phyloP scores from a whole-genome alignment of 2,888 invertebrate species.

The Amphipoea oculea region DNA sequence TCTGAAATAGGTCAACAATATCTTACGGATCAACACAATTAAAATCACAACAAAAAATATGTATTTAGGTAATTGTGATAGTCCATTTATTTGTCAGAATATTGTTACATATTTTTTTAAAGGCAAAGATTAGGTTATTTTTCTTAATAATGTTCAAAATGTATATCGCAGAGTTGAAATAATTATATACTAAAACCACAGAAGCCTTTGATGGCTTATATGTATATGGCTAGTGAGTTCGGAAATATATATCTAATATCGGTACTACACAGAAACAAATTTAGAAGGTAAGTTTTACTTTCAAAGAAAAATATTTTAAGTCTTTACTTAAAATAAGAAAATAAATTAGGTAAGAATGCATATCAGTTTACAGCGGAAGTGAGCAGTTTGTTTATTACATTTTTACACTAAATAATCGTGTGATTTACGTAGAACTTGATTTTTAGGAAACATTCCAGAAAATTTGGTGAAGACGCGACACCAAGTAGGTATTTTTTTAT shows the following conservation, averaged over 20 bases:
- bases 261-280: no score
- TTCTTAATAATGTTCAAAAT: no score
- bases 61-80: neutral
- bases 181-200: no score
- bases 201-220: no score
- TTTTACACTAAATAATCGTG: neutral
- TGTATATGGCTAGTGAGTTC: no score
- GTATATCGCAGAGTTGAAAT: no score
- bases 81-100: neutral
- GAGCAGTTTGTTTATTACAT: neutral
- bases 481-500: neutral
- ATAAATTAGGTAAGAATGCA: neutral
- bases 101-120: neutral
- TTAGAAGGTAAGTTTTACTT: no score
- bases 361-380: neutral
- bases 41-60: neutral
- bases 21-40: neutral
- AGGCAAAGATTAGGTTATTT: neutral
- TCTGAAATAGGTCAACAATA: neutral
- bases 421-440: neutral
- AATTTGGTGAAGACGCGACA: neutral
- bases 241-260: no score
- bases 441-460: neutral
- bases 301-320: no score
- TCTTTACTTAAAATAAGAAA: no score